Evolutionary conservation across 1,140 invertebrate genomes (phyloP), one percentile per base, ranked within the genome.

Genomic region (Drosophila nigrodunni): DNA sequence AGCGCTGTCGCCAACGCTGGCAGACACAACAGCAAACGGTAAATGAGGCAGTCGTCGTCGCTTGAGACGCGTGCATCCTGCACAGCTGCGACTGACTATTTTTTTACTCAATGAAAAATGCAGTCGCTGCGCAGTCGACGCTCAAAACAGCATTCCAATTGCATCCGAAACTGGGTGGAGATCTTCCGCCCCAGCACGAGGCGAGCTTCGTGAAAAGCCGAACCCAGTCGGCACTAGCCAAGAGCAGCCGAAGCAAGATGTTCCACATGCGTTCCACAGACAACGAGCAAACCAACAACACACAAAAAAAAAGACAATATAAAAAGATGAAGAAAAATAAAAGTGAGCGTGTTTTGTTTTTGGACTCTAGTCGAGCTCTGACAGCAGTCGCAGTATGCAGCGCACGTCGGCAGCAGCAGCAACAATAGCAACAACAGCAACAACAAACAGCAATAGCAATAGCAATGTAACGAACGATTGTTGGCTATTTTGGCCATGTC

Each of bases 91-190:
- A 44, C 43, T 21, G 34, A 30, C 25, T 30, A 6, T 30, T 47
- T 77, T 85, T 89, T 89, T 89, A 85, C 86, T 89, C 85, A 89
- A 89, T 89, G 85, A 89, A 89, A 85, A 78, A 68, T 50, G 72
- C 54, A 54, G 65, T 68, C 43, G 69, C 55, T 64, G 75, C 44
- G 57, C 65, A 10, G 70, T 47, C 75, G 70, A 39, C 68, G 73
- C 60, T 60, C 21, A 66, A 30, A 58, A 80, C 78, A 76, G 73
- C 78, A 80, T 80, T 80, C 85, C 87, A 85, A 83, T 82, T 87
- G 87, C 82, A 92, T 86, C 90, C 87, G 79, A 90, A 90, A 89
- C 91, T 92, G 90, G 90, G 90, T 92, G 90, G 90, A 92, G 90
- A 92, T 92, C 90, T 92, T 92, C 90, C 90, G 90, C 90, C 89